Percentiles rank a stretch among this genome's conserved stretches.
These are phyloP conservation scores for Selene dorsalis DNA, from an alignment of 2,797 vertebrate genomes.

Conservation along the genomic window DNA sequence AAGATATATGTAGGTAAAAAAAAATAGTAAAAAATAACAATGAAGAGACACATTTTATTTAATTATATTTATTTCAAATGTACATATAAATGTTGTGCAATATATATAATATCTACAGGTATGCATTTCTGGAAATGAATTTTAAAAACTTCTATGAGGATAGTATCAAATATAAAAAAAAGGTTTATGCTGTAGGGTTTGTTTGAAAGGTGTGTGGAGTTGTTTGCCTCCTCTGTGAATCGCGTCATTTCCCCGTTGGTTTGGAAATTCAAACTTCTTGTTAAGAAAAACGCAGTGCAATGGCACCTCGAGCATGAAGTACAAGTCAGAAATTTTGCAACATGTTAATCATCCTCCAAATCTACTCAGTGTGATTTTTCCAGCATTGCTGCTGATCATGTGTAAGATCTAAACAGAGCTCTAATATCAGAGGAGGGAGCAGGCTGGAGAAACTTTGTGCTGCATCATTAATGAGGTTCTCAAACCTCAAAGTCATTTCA, in stretches of 20 bases:
- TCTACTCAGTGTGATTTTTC: constrained; percentile 27
- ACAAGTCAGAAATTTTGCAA: neutral
- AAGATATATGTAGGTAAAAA: constrained; percentile 52
- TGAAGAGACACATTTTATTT: constrained; percentile 72
- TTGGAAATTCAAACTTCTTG: constrained; percentile 40
- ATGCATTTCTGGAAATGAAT: constrained; percentile 78
- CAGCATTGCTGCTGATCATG: neutral
- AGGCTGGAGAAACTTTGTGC: neutral
- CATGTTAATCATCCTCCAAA: constrained; percentile 26
- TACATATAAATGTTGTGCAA: constrained; percentile 84
- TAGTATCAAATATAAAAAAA: constrained; percentile 63
- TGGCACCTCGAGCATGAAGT: constrained; percentile 9
- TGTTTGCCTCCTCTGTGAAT: constrained; percentile 40
- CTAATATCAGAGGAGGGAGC: neutral
- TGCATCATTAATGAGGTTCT: constrained; percentile 12
- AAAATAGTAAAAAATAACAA: constrained; percentile 64
- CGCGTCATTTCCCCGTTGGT: constrained; percentile 20
- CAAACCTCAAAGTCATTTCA: neutral
- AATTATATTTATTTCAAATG: constrained; percentile 82
- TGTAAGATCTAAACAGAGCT: neutral
- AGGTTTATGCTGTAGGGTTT: constrained; percentile 68
- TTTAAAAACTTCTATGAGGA: constrained; percentile 66
- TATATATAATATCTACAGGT: constrained; percentile 82
- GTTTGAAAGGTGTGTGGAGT: constrained; percentile 59
- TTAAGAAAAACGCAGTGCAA: neutral